Conservation (phyloP, 1,140 invertebrate species). For the Drosophila tropicalis region DNA sequence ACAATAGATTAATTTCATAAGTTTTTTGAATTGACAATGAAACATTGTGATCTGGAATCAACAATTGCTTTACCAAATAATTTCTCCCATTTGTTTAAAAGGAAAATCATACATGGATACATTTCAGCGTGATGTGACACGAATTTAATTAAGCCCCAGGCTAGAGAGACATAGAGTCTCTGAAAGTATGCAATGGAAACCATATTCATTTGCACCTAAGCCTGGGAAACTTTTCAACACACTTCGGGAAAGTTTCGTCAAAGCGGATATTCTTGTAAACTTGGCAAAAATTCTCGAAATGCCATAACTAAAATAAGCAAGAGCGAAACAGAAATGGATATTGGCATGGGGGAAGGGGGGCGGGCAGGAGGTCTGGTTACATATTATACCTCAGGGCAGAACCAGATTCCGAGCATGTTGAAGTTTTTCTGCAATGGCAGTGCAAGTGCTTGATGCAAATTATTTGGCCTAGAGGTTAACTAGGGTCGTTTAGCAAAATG, state of each 20-base stretch:
- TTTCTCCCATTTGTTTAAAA: not conserved
- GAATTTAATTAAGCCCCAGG: conserved; percentile 69
- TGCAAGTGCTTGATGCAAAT: conserved; percentile 80
- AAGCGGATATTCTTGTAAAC: conserved; percentile 80
- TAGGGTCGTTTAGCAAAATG: conserved; percentile 81
- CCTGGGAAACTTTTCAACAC: conserved; percentile 57
- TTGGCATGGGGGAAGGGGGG: not conserved
- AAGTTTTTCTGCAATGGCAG: conserved; percentile 39
- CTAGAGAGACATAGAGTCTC: conserved; percentile 26
- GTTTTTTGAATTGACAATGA: no score
- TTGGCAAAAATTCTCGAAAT: conserved; percentile 75
- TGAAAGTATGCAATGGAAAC: not conserved
- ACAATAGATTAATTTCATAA: no score
- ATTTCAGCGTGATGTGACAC: conserved; percentile 17
- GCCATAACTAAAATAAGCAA: conserved; percentile 80
- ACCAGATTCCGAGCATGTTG: conserved; percentile 69
- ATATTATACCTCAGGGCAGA: conserved; percentile 56
- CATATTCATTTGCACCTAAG: conserved; percentile 63
- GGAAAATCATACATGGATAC: not conserved
- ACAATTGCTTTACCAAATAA: no score
- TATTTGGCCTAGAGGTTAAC: conserved; percentile 79
- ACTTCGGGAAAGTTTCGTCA: conserved; percentile 51
- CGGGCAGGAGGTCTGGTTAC: conserved; percentile 12
- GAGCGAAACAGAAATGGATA: conserved; percentile 29
- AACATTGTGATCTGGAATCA: no score